Base-by-base conservation (phyloP, 2,888 invertebrate genomes). In the Carcina quercana region DNA sequence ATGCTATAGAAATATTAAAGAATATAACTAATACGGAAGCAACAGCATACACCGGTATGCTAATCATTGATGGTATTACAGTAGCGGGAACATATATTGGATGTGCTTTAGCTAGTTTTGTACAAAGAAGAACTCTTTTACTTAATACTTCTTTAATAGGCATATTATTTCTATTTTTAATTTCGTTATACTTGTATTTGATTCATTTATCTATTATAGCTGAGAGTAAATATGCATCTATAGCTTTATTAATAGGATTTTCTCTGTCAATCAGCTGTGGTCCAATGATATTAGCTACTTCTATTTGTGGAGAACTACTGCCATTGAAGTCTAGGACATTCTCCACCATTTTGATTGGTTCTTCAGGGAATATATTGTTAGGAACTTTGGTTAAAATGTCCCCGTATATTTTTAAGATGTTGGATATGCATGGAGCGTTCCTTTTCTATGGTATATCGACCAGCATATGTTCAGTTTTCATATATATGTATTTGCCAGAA, bases 191-290 rank as follows among this genome's bases (percentile, higher is more conserved):
- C 13, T 19, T 31, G n/a, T 31, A 25, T 25, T 13, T 31, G 5
- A 19, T 31, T 10, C 7, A 31, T 3, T 13, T 25, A 13, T 7
- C 11, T 13, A 10, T 31, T 2, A 6, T 31, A 12, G n/a, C 3
- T n/a, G 31, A 31, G 13, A 31, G 13, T 49, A 59, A 2, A 21
- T 53, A 3, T 60, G 59, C 29, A 38, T 57, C 7, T 60, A 50
- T 28, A n/a, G 11, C 29, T 3, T 15, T 42, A n/a, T 30, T 42
- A 13, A 15, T 20, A 3, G 19, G n/a, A 4, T 38, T 26, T 25
- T 34, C 41, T 4, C 14, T 41, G 12, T 13, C 24, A 5, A 21
- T 39, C 12, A 26, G 35, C 20, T 32, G 36, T 24, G 41, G 41
- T 12, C 35, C 41, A 15, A 25, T 39, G 12, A 34, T 41, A 1